phyloP scores from a whole-genome alignment of 2,888 invertebrate genomes.

The Folsomia manolachei region DNA sequence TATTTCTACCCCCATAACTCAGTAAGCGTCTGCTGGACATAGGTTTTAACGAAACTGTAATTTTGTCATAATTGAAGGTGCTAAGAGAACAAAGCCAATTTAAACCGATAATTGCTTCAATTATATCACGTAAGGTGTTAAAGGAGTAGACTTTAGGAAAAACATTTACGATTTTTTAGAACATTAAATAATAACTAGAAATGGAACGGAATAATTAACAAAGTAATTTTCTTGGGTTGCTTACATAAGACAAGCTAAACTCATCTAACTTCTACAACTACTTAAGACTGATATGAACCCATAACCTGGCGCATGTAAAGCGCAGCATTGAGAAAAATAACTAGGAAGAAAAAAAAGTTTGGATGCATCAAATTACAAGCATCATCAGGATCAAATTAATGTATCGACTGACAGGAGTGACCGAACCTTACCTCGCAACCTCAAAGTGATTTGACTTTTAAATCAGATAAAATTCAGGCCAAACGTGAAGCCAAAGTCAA shows the following conservation, averaged over 20 bases:
- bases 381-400: constrained; percentile 1
- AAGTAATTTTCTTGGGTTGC: no score
- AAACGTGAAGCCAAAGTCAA: no score
- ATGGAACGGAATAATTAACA: not conserved
- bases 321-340: not conserved
- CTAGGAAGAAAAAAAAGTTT: not conserved
- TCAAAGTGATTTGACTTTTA: not conserved
- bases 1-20: no score
- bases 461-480: constrained; percentile 1
- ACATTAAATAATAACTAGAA: not conserved
- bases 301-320: no score
- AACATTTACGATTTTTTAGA: not conserved
- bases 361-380: not conserved
- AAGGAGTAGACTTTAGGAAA: not conserved
- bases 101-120: not conserved
- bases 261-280: not conserved
- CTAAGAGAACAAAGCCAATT: not conserved
- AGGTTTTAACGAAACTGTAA: no score
- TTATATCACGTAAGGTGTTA: constrained; percentile 3
- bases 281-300: not conserved
- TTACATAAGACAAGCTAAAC: not conserved
- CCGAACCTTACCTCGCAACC: not conserved
- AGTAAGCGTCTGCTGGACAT: no score
- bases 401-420: not conserved
- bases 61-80: not conserved